Conservation (phyloP, 1,140 invertebrate genomes). For the Gryon sp. region DNA sequence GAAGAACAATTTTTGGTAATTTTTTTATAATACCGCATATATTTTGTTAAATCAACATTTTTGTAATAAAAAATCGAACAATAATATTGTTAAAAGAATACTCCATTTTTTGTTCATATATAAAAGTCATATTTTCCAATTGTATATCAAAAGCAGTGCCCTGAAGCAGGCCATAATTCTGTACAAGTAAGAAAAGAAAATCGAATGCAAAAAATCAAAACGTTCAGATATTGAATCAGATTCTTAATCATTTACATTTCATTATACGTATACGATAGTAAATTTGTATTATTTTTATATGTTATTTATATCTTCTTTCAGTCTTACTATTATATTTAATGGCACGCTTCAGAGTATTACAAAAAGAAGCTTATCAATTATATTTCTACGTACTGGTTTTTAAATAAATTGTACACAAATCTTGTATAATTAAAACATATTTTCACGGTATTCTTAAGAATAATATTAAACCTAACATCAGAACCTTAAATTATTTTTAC, state of each 20-base stretch:
- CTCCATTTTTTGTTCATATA: no score
- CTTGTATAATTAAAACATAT: not conserved
- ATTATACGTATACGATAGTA: not conserved
- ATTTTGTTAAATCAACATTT: no score
- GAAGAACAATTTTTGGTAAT: no score
- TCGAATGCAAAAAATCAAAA: no score
- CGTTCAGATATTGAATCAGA: no score
- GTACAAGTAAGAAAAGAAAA: not conserved
- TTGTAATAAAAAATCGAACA: no score
- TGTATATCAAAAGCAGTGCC: not conserved
- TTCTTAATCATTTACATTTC: not conserved
- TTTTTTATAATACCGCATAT: no score
- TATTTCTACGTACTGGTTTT: conserved; percentile 20
- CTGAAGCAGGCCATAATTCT: conserved; percentile 31
- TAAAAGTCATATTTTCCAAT: no score
- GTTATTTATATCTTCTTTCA: conserved; percentile 10
- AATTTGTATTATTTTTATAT: not conserved
- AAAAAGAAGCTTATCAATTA: conserved; percentile 8
- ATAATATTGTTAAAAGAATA: no score
- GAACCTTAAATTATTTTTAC: conserved; percentile 34
- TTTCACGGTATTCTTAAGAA: not conserved
- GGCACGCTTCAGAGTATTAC: conserved; percentile 49
- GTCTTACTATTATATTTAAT: conserved; percentile 28
- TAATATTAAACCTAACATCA: conserved; percentile 12
- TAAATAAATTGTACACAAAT: conserved; percentile 19